Conservation (phyloP, 2,113 vertebrate genomes). For the Emberiza fucata region DNA sequence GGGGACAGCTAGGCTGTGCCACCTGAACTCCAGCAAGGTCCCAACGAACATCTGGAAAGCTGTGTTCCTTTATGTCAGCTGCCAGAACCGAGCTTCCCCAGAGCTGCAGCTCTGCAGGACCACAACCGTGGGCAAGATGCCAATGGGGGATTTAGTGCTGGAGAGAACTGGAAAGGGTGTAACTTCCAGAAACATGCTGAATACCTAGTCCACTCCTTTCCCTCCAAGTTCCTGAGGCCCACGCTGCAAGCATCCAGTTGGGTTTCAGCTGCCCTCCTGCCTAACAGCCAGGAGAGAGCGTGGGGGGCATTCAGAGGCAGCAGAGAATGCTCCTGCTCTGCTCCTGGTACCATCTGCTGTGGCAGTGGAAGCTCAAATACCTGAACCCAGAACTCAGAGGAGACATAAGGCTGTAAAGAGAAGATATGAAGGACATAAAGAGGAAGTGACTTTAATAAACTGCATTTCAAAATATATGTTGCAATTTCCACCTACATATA, state of each 20-base stretch:
- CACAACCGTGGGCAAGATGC: accelerated
- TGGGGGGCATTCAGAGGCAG: accelerated
- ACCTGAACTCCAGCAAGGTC: background rate
- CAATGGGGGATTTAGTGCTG: accelerated
- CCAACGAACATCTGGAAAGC: background rate
- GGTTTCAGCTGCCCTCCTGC: background rate
- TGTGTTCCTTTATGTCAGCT: accelerated
- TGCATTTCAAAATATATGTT: background rate
- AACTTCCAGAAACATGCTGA: background rate
- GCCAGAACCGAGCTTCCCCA: background rate
- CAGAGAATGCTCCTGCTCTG: background rate
- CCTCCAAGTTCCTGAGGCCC: background rate
- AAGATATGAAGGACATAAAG: background rate
- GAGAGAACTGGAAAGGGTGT: background rate
- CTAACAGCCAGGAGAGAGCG: background rate
- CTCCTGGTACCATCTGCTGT: background rate
- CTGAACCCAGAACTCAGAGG: background rate
- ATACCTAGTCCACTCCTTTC: background rate
- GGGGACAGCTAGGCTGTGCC: background rate
- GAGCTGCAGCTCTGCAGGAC: background rate
- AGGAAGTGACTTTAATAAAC: background rate
- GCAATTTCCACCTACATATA: slow-evolving; percentile 16
- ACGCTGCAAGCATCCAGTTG: background rate
- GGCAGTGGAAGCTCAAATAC: background rate
- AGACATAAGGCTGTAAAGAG: background rate